These are phyloP conservation scores for Falco naumanni DNA, from an alignment of 2,797 vertebrate species.

Conservation along the genomic window DNA sequence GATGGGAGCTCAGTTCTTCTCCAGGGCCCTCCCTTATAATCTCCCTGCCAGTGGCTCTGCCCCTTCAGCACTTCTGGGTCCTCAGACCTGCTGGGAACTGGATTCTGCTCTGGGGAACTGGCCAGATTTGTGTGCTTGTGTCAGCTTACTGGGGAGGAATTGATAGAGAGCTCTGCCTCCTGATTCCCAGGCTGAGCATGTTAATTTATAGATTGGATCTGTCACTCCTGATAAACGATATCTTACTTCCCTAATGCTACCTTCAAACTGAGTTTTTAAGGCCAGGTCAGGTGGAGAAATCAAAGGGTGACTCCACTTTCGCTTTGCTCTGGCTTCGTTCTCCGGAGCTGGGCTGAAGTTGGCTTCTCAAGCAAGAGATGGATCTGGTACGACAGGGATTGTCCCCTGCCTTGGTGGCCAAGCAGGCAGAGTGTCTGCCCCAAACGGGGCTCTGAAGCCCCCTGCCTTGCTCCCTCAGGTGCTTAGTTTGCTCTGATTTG, in stretches of 20 bases:
- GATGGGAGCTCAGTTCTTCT: not conserved
- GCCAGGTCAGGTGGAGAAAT: slow-evolving; percentile 33
- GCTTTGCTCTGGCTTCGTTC: not conserved
- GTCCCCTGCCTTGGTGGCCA: not conserved
- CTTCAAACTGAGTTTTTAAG: slow-evolving; percentile 72
- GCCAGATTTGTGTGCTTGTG: slow-evolving; percentile 33
- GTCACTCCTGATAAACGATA: slow-evolving; percentile 62
- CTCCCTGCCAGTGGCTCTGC: not conserved
- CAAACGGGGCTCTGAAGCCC: not conserved
- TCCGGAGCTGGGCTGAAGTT: not conserved
- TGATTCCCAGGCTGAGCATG: slow-evolving; percentile 49
- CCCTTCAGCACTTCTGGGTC: not conserved
- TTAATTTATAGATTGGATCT: slow-evolving; percentile 73
- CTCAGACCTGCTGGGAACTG: not conserved
- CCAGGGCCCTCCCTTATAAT: not conserved
- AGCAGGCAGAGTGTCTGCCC: rapidly evolving
- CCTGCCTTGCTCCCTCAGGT: not conserved
- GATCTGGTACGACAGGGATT: not conserved
- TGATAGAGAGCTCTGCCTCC: slow-evolving; percentile 57
- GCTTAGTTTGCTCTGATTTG: not conserved
- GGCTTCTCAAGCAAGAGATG: not conserved
- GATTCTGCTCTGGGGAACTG: slow-evolving; percentile 17
- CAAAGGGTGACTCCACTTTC: not conserved
- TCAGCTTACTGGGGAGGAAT: slow-evolving; percentile 25
- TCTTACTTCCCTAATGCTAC: slow-evolving; percentile 54